Evolutionary conservation across 1,140 invertebrate genomes (phyloP), one percentile per base, ranked within the genome.

Genomic region (Myzus persicae): DNA sequence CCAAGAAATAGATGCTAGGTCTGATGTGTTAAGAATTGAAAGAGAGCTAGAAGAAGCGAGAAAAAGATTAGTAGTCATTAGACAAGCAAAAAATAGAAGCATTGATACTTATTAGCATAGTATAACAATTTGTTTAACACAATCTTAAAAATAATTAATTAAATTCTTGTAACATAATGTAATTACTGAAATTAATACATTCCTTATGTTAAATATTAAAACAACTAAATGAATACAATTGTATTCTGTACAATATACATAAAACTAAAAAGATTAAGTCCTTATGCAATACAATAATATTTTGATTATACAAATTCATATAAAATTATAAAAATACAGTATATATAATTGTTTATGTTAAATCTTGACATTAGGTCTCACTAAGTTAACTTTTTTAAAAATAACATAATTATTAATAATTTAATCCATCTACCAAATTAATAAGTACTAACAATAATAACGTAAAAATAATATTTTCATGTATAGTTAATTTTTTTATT

Each of bases 21-120:
- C 97, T 24, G 98, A 98, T 94, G 98, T 99, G 0, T 95, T 99
- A 38, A 96, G 98, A 94, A 99, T 99, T 95, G 99, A 99, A 95
- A 97, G 97, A 93, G 98, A 99, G 95, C 95, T 99, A 51, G 97
- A 98, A 94, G 98, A 98, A 95, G 99, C 99, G 0, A 96, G 98
- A 93, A 97, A 97, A n/a, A 96, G 98, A 93, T 95, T 99, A 42
- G 98, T 97, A 5, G 97, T 97, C 54, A 98, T 98, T 94, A 96
- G 97, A 48, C 97, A 98, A 94, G 97, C 97, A 2, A 98, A 98
- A 94, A 98, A 98, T 94, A 97, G 97, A 38, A 85, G 81, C 40
- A 24, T 84, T 9, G 48, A 93, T 84, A 82, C 46, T 93, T 93
- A 85, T 92, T 92, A 92, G 38, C 14, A 36, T 48, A 46, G 11